Conservation (phyloP, 2,888 invertebrate genomes). For the Lithophane ornitopus region DNA sequence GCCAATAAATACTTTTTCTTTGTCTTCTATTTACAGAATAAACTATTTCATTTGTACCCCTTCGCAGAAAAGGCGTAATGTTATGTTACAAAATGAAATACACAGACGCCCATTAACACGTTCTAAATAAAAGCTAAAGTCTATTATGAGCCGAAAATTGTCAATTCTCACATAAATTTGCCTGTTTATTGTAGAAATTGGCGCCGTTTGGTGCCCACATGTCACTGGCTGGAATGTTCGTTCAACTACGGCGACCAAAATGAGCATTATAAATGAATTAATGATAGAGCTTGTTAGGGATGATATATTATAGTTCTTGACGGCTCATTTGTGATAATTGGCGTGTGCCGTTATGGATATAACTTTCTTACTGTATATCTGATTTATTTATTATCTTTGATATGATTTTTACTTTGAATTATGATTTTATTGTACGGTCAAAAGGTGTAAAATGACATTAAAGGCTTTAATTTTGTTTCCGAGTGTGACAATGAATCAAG, state of each 20-base stretch:
- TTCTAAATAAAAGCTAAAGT: not conserved
- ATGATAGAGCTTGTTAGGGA: slow-evolving; percentile 25
- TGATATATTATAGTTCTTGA: slow-evolving; percentile 13
- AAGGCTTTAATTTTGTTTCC: not conserved
- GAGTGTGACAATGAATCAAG: not conserved
- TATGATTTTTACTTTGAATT: no score
- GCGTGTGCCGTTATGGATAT: not conserved
- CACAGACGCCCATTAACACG: not conserved
- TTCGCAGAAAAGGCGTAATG: not conserved
- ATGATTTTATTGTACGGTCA: no score
- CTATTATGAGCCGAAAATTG: slow-evolving; percentile 14
- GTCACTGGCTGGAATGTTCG: slow-evolving; percentile 24
- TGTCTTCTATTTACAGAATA: not conserved
- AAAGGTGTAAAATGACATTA: no score
- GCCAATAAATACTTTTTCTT: no score
- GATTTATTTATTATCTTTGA: not conserved
- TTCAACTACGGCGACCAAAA: slow-evolving; percentile 20
- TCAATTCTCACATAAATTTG: slow-evolving; percentile 51
- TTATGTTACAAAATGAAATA: not conserved
- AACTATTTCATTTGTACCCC: not conserved
- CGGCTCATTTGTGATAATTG: slow-evolving; percentile 21
- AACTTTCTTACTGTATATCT: not conserved
- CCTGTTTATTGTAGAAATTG: slow-evolving; percentile 42
- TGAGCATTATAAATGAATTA: slow-evolving; percentile 19
- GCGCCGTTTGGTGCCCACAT: slow-evolving; percentile 33